Base-by-base conservation (phyloP, 2,888 invertebrate genomes). In the Belgica antarctica region DNA sequence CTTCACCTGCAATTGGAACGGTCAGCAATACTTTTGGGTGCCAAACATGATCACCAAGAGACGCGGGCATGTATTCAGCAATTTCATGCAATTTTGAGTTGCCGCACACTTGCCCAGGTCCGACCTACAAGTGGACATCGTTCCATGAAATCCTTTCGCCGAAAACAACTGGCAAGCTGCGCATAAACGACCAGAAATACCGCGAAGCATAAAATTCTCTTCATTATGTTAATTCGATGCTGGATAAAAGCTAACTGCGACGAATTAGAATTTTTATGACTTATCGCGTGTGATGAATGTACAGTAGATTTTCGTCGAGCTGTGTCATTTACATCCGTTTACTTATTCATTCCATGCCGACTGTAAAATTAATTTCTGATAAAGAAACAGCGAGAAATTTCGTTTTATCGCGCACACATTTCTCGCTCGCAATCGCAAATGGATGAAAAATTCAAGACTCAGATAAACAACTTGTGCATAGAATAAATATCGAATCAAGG, bases 1-100 rank as follows among this genome's bases (percentile, higher is more conserved):
- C 78, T 87, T 88, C 72, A 92, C 92, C 83, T 80, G 73, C 70
- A 27, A 31, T 31, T 31, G 34, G 7, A 31, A 5, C 12, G 5
- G 34, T 8, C 5, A 31, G 34, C 12, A 8, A 31, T 8, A 31
- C 34, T 31, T 12, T 31, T 31, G n/a, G n/a, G n/a, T n/a, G n/a
- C 34, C 34, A 31, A n/a, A 31, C 12, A 8, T 31, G 5, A 31
- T 31, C 12, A 47, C 15, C 47, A 47, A 7, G n/a, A 10, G 4
- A n/a, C n/a, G n/a, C n/a, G n/a, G n/a, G n/a, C n/a, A n/a, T n/a
- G n/a, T n/a, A n/a, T n/a, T n/a, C n/a, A n/a, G n/a, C n/a, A n/a
- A n/a, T n/a, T n/a, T n/a, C n/a, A n/a, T n/a, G n/a, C n/a, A n/a
- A n/a, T n/a, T n/a, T n/a, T n/a, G n/a, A n/a, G n/a, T n/a, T n/a